phyloP scores from a whole-genome alignment of 2,888 invertebrate species.

The Caenorhabditis sulstoni region DNA sequence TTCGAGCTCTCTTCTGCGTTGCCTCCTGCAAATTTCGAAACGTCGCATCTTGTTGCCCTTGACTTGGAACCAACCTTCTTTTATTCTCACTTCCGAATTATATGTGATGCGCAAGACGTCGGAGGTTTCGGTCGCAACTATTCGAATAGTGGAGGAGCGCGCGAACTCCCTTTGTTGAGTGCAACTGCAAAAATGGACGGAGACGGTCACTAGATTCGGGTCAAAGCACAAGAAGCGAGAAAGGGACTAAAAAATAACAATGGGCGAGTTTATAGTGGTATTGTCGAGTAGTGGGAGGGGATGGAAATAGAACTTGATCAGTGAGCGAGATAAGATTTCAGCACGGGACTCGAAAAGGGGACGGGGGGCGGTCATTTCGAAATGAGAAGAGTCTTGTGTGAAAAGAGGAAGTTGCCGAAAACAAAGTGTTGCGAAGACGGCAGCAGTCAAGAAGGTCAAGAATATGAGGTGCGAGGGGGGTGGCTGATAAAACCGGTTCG shows the following conservation, averaged over 20 bases:
- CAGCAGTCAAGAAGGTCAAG: constrained; percentile 54
- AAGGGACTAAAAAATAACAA: constrained; percentile 17
- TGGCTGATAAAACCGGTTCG: constrained; percentile 56
- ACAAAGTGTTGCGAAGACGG: constrained; percentile 35
- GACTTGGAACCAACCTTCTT: constrained; percentile 48
- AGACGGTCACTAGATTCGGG: neutral
- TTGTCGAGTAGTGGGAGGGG: neutral
- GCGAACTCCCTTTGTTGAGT: constrained; percentile 52
- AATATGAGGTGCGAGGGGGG: constrained; percentile 36
- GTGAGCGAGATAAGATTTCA: constrained; percentile 41
- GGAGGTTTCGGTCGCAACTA: constrained; percentile 22
- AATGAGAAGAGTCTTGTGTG: neutral
- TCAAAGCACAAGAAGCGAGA: constrained; percentile 23
- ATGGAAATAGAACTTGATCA: constrained; percentile 44
- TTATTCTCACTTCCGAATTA: constrained; percentile 36
- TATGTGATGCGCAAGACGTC: constrained; percentile 24
- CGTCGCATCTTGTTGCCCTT: constrained; percentile 24
- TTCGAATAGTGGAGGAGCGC: constrained; percentile 49
- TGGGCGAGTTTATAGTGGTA: constrained; percentile 11
- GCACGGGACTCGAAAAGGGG: constrained; percentile 20
- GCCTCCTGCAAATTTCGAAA: constrained; percentile 4
- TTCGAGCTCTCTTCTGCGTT: neutral
- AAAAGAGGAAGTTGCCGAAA: constrained; percentile 35
- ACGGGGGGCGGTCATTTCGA: neutral
- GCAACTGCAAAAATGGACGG: constrained; percentile 28